phyloP scores from a whole-genome alignment of 2,797 vertebrate species.

The Ispidina lecontei region DNA sequence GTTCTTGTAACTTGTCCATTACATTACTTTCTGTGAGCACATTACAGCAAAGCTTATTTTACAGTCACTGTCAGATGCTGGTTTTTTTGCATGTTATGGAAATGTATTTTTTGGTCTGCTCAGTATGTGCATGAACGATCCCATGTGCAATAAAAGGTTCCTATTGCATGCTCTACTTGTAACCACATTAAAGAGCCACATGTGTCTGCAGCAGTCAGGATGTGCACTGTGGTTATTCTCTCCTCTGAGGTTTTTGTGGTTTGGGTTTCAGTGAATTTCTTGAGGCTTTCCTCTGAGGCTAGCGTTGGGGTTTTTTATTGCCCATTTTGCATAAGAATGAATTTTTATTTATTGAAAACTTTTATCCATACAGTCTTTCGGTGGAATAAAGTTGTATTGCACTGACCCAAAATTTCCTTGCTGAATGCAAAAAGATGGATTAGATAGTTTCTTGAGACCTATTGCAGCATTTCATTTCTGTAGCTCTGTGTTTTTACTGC shows the following conservation, averaged over 20 bases:
- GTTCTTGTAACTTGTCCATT: slow-evolving; percentile 1
- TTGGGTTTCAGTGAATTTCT: slow-evolving; percentile 24
- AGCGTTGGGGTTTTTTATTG: background rate
- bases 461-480: background rate
- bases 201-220: slow-evolving; percentile 30
- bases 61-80: background rate
- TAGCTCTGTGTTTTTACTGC: slow-evolving; percentile 5
- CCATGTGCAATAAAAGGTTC: slow-evolving; percentile 3
- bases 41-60: background rate
- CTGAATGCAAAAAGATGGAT: background rate
- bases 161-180: background rate
- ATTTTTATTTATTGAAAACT: background rate
- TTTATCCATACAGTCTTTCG: background rate
- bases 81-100: background rate
- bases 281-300: background rate
- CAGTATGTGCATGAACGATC: background rate
- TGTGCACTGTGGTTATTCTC: background rate
- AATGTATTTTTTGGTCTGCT: background rate
- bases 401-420: background rate
- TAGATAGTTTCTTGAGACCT: background rate
- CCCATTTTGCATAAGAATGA: background rate
- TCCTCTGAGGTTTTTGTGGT: slow-evolving; percentile 39
- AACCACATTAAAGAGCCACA: slow-evolving; percentile 33
- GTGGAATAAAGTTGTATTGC: background rate
- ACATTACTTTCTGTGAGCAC: background rate